phyloP scores from a whole-genome alignment of 2,888 invertebrate species.

The Lutraria lutraria region DNA sequence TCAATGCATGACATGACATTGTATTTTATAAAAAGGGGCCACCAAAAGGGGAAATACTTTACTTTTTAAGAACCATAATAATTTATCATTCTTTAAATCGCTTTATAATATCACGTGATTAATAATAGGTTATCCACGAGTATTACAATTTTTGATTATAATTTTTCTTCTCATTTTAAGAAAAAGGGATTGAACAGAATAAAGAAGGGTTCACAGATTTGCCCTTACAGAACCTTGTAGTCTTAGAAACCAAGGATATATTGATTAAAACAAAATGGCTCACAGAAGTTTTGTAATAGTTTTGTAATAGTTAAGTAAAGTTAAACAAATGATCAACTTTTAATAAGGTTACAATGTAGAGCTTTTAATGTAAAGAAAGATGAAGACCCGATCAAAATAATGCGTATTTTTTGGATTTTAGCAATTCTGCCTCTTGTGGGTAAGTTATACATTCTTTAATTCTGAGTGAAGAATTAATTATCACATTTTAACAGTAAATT shows the following conservation, averaged over 20 bases:
- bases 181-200: too few relatives aligned
- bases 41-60: not conserved
- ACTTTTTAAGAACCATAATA: too few relatives aligned
- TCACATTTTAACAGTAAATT: not conserved
- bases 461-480: not conserved
- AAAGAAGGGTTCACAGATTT: too few relatives aligned
- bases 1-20: not conserved
- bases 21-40: not conserved
- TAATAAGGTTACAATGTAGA: not conserved
- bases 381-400: not conserved
- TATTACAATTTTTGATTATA: too few relatives aligned
- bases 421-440: slow-evolving; percentile 10
- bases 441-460: not conserved
- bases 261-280: slow-evolving; percentile 33
- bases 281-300: not conserved
- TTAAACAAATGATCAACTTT: slow-evolving; percentile 11
- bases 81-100: too few relatives aligned
- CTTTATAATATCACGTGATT: too few relatives aligned
- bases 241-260: slow-evolving; percentile 32
- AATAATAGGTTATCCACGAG: too few relatives aligned
- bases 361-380: not conserved
- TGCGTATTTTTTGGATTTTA: slow-evolving; percentile 4
- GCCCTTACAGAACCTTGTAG: not conserved
- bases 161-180: too few relatives aligned
- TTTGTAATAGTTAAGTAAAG: not conserved